Percentiles rank a stretch among this genome's conserved stretches.
Conservation (phyloP, 2,888 invertebrate genomes). For the Drosophila ustulata region DNA sequence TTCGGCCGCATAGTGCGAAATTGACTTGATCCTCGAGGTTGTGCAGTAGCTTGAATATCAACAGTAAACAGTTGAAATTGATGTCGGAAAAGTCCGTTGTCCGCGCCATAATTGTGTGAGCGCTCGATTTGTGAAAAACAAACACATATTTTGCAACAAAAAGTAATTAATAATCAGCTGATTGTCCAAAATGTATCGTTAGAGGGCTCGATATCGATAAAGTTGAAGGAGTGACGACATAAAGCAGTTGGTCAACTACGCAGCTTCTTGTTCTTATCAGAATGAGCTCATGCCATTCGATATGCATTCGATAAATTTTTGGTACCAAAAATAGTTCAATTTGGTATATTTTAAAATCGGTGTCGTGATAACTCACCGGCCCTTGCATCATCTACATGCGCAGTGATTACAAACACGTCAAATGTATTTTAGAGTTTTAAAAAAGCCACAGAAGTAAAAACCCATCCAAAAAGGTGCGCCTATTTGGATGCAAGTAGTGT, state of each 20-base stretch:
- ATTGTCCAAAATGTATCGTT: conserved; percentile 23
- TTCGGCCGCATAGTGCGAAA: conserved; percentile 62
- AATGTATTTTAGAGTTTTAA: no score
- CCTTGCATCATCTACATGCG: no score
- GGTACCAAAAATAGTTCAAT: neutral
- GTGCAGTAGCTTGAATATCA: conserved; percentile 55
- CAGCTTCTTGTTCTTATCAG: conserved; percentile 32
- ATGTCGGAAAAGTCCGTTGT: conserved; percentile 65
- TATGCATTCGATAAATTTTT: conserved; percentile 36
- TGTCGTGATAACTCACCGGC: neutral
- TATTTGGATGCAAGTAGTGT: neutral
- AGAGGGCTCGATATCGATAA: conserved; percentile 20
- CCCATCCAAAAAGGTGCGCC: neutral
- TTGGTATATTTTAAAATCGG: neutral
- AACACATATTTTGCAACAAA: conserved; percentile 52
- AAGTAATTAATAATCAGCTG: conserved; percentile 49
- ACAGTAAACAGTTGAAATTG: conserved; percentile 55
- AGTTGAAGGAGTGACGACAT: conserved; percentile 6
- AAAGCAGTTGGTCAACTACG: conserved; percentile 5
- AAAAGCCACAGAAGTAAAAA: neutral
- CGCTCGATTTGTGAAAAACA: conserved; percentile 34
- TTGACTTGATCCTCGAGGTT: conserved; percentile 66
- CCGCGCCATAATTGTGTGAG: conserved; percentile 60
- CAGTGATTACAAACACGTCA: neutral
- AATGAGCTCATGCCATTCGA: conserved; percentile 52